A percentile compares a stretch with the other conserved stretches of the same genome.
These are phyloP conservation scores for Paedocypris micromegethes DNA, from an alignment of 2,797 vertebrate genomes.

Conservation along the genomic window DNA sequence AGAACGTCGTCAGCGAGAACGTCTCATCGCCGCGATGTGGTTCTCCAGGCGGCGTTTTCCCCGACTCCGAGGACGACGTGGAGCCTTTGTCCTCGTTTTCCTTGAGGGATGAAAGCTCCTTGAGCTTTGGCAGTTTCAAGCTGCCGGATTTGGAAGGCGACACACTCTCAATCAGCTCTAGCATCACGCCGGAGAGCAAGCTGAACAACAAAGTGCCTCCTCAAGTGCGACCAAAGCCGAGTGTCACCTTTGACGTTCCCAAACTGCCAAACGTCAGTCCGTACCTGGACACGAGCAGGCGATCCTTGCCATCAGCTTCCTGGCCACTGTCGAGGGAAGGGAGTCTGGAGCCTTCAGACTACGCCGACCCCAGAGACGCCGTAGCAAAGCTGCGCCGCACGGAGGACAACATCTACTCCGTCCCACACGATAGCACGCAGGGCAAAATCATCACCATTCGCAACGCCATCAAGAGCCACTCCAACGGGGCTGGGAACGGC, in stretches of 20 bases:
- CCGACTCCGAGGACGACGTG: slow-evolving; percentile 88
- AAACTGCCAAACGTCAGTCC: slow-evolving; percentile 74
- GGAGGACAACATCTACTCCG: slow-evolving; percentile 95
- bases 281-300: slow-evolving; percentile 81
- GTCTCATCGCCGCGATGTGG: slow-evolving; percentile 82
- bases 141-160: slow-evolving; percentile 83
- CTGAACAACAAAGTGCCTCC: slow-evolving; percentile 90
- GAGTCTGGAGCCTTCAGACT: slow-evolving; percentile 93
- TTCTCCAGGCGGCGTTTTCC: slow-evolving; percentile 81
- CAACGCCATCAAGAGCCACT: slow-evolving; percentile 87
- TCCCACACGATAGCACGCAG: slow-evolving; percentile 95
- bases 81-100: slow-evolving; percentile 80
- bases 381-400: slow-evolving; percentile 83
- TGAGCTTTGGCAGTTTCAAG: slow-evolving; percentile 77
- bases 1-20: slow-evolving; percentile 85
- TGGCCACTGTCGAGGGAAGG: slow-evolving; percentile 79
- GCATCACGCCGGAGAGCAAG: slow-evolving; percentile 79
- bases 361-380: slow-evolving; percentile 92
- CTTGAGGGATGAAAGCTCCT: slow-evolving; percentile 73
- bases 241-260: slow-evolving; percentile 70
- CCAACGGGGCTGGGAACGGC: slow-evolving; percentile 88
- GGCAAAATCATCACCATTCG: slow-evolving; percentile 97
- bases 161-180: slow-evolving; percentile 75
- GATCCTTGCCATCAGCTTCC: slow-evolving; percentile 73
- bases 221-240: slow-evolving; percentile 86